Percentiles rank a stretch among this genome's conserved stretches.
These are phyloP conservation scores for Ptiloglossa arizonensis DNA, from an alignment of 1,140 invertebrate species.

Conservation along the genomic window DNA sequence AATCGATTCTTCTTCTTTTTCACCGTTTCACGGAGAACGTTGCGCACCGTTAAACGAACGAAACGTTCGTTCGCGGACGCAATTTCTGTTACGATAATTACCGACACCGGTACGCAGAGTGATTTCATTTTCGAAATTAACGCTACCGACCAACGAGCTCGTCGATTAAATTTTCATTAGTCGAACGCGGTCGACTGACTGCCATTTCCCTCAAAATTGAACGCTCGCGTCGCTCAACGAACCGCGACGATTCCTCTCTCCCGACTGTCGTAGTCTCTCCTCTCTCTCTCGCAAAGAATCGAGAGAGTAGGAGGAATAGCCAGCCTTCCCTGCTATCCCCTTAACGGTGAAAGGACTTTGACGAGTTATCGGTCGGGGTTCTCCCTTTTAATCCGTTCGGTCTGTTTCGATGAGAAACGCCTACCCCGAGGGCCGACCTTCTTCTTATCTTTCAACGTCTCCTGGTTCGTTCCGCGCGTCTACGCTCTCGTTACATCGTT, in stretches of 20 bases:
- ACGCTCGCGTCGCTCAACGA: neutral
- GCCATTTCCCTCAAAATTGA: neutral
- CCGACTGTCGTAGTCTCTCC: too few relatives aligned
- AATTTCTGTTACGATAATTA: constrained; percentile 56
- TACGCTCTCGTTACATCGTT: constrained; percentile 24
- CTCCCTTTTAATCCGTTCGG: constrained; percentile 5
- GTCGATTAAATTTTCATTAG: constrained; percentile 58
- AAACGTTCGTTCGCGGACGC: constrained; percentile 43
- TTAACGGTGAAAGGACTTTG: too few relatives aligned
- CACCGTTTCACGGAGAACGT: neutral
- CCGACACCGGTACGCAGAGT: constrained; percentile 13
- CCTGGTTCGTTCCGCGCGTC: neutral
- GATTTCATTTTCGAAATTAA: constrained; percentile 57
- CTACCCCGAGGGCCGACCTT: too few relatives aligned
- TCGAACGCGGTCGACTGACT: neutral
- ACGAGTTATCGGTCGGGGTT: neutral
- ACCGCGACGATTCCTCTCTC: too few relatives aligned
- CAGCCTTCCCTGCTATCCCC: too few relatives aligned
- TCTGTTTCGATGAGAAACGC: neutral
- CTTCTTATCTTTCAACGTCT: neutral
- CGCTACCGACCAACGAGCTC: constrained; percentile 42
- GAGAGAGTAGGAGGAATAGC: too few relatives aligned
- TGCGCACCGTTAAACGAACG: neutral
- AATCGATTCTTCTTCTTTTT: too few relatives aligned
- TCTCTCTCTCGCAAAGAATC: too few relatives aligned